These are phyloP conservation scores for Apomyelois bistriatella DNA, from an alignment of 2,888 invertebrate genomes.

Conservation along the genomic window DNA sequence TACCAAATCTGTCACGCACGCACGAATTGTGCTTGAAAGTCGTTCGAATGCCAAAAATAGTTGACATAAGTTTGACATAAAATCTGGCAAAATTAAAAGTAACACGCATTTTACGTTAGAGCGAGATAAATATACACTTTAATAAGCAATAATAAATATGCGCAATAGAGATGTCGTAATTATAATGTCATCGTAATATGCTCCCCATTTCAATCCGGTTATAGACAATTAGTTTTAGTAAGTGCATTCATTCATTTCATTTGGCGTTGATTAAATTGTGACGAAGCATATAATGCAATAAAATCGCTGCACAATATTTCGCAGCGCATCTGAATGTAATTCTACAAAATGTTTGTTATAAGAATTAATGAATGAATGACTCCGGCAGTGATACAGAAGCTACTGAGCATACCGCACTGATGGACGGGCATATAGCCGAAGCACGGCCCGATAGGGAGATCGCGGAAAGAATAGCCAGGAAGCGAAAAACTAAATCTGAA, in stretches of 20 bases:
- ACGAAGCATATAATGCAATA: not conserved
- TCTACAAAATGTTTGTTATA: slow-evolving; percentile 39
- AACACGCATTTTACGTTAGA: not conserved
- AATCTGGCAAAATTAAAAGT: not conserved
- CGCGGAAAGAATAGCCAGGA: slow-evolving; percentile 75
- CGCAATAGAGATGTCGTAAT: too few relatives aligned
- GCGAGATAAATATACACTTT: too few relatives aligned
- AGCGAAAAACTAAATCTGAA: slow-evolving; percentile 76
- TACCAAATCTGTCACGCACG: too few relatives aligned
- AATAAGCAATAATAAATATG: too few relatives aligned
- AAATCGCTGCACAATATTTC: not conserved
- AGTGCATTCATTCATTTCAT: not conserved
- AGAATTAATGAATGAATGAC: slow-evolving; percentile 64
- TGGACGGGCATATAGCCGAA: slow-evolving; percentile 91
- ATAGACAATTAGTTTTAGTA: not conserved
- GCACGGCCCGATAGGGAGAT: slow-evolving; percentile 79
- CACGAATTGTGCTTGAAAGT: too few relatives aligned
- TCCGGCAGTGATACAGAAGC: slow-evolving; percentile 75
- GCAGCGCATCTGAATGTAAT: not conserved
- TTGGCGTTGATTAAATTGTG: not conserved
- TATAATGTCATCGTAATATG: too few relatives aligned
- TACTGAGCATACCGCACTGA: slow-evolving; percentile 89
- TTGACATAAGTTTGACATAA: not conserved
- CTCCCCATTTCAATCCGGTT: not conserved
- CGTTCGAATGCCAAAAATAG: not conserved